phyloP scores from a whole-genome alignment of 2,797 vertebrate species.

The Potorous gilbertii region DNA sequence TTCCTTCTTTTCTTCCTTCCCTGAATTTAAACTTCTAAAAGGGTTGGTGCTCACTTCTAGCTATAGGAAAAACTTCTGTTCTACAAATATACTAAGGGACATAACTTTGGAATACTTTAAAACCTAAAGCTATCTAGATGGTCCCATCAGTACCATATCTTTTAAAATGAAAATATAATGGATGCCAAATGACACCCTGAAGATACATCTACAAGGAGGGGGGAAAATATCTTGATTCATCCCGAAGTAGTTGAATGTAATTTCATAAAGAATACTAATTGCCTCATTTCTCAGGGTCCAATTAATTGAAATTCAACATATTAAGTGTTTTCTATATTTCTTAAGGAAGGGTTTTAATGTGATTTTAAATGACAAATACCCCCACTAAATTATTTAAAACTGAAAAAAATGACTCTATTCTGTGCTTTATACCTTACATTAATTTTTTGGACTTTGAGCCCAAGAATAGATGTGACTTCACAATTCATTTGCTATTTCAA shows the following conservation, averaged over 20 bases:
- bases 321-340: constrained; percentile 2
- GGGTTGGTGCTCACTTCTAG: not conserved
- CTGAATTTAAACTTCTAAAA: not conserved
- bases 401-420: not conserved
- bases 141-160: not conserved
- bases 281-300: constrained; percentile 10
- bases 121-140: not conserved
- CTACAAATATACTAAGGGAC: not conserved
- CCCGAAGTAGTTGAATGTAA: not conserved
- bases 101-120: not conserved
- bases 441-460: constrained; percentile 56
- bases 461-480: constrained; percentile 20
- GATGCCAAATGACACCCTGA: not conserved
- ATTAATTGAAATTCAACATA: constrained; percentile 23
- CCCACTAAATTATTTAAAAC: not conserved
- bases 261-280: constrained; percentile 9
- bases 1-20: not conserved
- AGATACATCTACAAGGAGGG: not conserved
- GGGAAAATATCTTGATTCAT: not conserved
- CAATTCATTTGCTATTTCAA: constrained; percentile 4
- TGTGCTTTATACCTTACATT: not conserved
- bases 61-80: not conserved
- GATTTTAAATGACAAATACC: constrained; percentile 4
- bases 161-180: not conserved
- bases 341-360: not conserved